These are phyloP conservation scores for Eupithecia insigniata DNA, from an alignment of 2,888 invertebrate genomes.

Conservation along the genomic window DNA sequence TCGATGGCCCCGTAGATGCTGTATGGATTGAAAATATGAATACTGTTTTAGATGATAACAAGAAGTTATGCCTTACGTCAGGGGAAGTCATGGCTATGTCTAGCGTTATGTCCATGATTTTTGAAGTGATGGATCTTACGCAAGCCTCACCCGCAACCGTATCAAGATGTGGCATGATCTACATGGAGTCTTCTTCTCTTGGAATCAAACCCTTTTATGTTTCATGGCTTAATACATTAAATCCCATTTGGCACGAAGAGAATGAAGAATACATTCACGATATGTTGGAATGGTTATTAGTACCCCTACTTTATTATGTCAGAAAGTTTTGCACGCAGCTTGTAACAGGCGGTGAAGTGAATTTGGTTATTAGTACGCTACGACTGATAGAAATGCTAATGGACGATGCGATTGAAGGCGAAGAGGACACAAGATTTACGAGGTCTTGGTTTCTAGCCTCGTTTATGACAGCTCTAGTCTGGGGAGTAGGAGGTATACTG, in stretches of 20 bases:
- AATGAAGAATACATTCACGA: constrained; percentile 84
- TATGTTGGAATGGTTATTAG: constrained; percentile 91
- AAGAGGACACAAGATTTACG: constrained; percentile 88
- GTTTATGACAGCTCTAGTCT: constrained; percentile 89
- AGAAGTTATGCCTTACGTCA: constrained; percentile 93
- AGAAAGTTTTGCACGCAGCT: constrained; percentile 87
- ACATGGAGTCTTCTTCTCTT: constrained; percentile 92
- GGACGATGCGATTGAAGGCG: constrained; percentile 87
- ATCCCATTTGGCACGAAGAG: constrained; percentile 86
- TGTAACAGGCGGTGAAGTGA: constrained; percentile 88
- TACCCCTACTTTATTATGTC: constrained; percentile 89
- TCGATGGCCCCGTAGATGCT: constrained; percentile 95
- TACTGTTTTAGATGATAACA: constrained; percentile 94
- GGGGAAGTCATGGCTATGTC: constrained; percentile 95
- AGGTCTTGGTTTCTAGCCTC: constrained; percentile 90
- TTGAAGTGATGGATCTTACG: constrained; percentile 93
- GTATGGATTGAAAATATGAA: constrained; percentile 97
- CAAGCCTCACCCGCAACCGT: constrained; percentile 95
- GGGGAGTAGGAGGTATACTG: constrained; percentile 94
- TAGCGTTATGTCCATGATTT: constrained; percentile 92
- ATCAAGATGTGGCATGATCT: constrained; percentile 95
- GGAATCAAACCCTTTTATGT: constrained; percentile 92
- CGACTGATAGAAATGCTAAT: constrained; percentile 91
- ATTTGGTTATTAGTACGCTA: constrained; percentile 88
- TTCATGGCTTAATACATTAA: constrained; percentile 90